Evolutionary conservation across 2,113 vertebrate genomes (phyloP), one percentile per base, ranked within the genome.

Genomic region (Fulica atra): DNA sequence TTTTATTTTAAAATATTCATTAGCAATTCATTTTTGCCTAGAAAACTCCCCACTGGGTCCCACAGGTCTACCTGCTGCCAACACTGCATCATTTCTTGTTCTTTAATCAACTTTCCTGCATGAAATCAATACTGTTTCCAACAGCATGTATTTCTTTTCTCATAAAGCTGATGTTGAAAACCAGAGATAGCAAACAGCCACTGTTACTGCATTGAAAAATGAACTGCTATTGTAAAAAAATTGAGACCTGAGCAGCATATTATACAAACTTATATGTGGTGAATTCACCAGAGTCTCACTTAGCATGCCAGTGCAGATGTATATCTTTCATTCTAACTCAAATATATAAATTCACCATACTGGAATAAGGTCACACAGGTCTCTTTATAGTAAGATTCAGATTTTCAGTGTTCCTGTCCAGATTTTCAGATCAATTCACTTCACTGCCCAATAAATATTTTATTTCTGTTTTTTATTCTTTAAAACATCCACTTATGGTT

Each of bases 391-490:
- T 23, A 81, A 56, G 13, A 57, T 5, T 42, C 14, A 51, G 10
- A 76, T 64, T 74, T 81, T 76, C 65, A 74, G 4, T 25, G 16
- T 50, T 81, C 6, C 25, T 80, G 33, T 3, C 15, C 53, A n/a
- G 18, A 70, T 66, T 95, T 65, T 73, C 10, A 33, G 70, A 77
- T 1, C 54, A 64, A 60, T n/a, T 64, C 79, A 48, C 16, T 56
- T 63, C 3, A 12, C 6, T 50, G 12, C 2, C 3, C 4, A 51
- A 31, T 16, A 44, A 50, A 33, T 0, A 0, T 17, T 81, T 54
- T 23, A 24, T 74, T 23, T 2, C 0, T 35, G 36, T 13, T 33
- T 19, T 13, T 15, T 50, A n/a, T 5, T 6, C 11, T n/a, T 23
- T 23, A 9, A 17, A 54, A 29, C 31, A 73, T 3, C 8, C 40